phyloP scores from a whole-genome alignment of 1,140 invertebrate species.

The Fopius arisanus region DNA sequence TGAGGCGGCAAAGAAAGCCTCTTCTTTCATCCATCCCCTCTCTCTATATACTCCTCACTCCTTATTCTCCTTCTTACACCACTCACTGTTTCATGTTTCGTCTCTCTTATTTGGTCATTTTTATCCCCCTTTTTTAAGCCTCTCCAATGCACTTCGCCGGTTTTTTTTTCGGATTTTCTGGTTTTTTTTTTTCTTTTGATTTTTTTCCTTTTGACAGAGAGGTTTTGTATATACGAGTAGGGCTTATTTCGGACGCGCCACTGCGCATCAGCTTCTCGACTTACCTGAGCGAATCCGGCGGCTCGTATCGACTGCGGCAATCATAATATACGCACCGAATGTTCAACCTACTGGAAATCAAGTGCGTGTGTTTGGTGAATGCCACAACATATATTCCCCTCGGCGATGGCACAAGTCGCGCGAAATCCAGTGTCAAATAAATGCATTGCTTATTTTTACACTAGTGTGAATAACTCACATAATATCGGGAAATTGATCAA shows the following conservation, averaged over 20 bases:
- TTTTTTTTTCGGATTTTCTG: slow-evolving; percentile 11
- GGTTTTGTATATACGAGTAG: slow-evolving; percentile 19
- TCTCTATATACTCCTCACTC: neutral
- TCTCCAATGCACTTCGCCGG: neutral
- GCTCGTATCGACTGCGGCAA: slow-evolving; percentile 51
- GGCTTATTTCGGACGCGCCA: slow-evolving; percentile 42
- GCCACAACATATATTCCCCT: neutral
- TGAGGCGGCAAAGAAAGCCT: slow-evolving; percentile 30
- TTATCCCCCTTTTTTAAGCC: neutral
- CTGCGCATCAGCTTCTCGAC: slow-evolving; percentile 45
- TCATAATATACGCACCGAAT: slow-evolving; percentile 56
- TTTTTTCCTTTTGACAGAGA: neutral
- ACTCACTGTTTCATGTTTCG: neutral
- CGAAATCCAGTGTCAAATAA: neutral
- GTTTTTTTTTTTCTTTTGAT: neutral
- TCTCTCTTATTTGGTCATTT: slow-evolving; percentile 41
- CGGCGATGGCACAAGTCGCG: neutral
- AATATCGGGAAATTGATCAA: neutral
- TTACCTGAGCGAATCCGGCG: slow-evolving; percentile 44
- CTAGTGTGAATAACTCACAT: neutral
- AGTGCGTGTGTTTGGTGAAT: slow-evolving; percentile 33
- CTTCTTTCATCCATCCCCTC: slow-evolving; percentile 21
- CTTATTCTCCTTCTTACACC: neutral
- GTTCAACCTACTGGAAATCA: slow-evolving; percentile 53
- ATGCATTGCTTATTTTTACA: neutral